A percentile compares a stretch with the other conserved stretches of the same genome.
Evolutionary conservation across 1,140 invertebrate species (phyloP).

Genomic region (Tetraneura akinire): DNA sequence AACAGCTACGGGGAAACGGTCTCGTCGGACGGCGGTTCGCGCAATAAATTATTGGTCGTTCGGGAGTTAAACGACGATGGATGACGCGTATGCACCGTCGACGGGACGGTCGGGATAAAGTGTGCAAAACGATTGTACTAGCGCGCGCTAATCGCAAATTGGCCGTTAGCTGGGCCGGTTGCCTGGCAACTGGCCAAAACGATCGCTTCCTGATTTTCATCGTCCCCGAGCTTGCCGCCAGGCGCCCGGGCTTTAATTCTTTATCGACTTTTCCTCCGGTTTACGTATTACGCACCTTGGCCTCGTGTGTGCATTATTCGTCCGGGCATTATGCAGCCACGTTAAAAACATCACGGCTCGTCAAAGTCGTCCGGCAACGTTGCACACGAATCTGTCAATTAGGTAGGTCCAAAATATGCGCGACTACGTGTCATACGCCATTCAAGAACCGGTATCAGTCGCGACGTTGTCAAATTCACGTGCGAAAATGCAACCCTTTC

Average conservation of each 20-base stretch:
- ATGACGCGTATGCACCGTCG: slow-evolving; percentile 21
- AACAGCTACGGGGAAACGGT: slow-evolving; percentile 25
- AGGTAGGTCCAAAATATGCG: background rate
- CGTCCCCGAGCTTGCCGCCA: background rate
- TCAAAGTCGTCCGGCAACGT: background rate
- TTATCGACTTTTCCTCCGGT: slow-evolving; percentile 24
- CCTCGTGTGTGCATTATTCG: too few species aligned
- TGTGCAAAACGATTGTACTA: slow-evolving; percentile 48
- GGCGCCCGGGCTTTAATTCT: slow-evolving; percentile 40
- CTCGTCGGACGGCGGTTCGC: background rate
- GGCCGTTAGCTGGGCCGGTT: slow-evolving; percentile 47
- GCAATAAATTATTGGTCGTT: slow-evolving; percentile 35
- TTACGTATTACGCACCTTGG: too few species aligned
- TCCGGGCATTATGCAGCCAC: too few species aligned
- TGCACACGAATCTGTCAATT: background rate
- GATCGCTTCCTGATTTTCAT: slow-evolving; percentile 45
- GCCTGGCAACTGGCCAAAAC: slow-evolving; percentile 46
- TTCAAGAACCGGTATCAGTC: background rate
- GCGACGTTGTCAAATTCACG: background rate
- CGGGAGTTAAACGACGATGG: slow-evolving; percentile 26
- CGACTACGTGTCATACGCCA: background rate
- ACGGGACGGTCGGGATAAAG: slow-evolving; percentile 29
- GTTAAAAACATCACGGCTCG: too few species aligned
- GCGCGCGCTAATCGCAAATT: slow-evolving; percentile 45
- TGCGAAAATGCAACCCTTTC: background rate